Conservation (phyloP, 1,140 invertebrate genomes). For the Aradophagus sp. region DNA sequence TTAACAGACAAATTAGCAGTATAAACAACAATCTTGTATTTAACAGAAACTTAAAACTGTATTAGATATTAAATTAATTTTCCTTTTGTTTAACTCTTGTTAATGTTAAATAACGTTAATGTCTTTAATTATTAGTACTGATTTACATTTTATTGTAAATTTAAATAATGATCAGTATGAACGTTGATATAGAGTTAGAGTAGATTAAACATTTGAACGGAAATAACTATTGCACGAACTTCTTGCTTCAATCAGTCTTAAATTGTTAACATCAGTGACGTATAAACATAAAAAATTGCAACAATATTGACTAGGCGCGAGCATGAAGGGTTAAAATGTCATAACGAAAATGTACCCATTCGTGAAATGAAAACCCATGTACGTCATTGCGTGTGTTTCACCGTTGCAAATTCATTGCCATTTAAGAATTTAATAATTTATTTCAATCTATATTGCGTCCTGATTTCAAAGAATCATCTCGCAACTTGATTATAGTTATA, state of each 20-base stretch:
- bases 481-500: conserved; percentile 39
- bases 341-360: not conserved
- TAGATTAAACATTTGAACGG: no score
- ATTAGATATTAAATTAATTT: no score
- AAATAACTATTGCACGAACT: no score
- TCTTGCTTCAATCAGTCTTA: conserved; percentile 26
- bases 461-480: conserved; percentile 33
- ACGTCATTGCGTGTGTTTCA: conserved; percentile 27
- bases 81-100: no score
- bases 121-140: no score
- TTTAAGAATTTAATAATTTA: conserved; percentile 39
- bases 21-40: no score
- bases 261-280: conserved; percentile 1
- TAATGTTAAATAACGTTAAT: no score
- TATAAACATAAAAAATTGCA: conserved; percentile 3
- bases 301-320: conserved; percentile 26
- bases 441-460: conserved; percentile 37
- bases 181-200: no score
- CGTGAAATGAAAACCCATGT: conserved; percentile 14
- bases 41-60: no score
- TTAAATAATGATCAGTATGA: no score
- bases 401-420: conserved; percentile 19
- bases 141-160: no score
- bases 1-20: no score
- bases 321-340: conserved; percentile 30